phyloP scores from a whole-genome alignment of 2,797 vertebrate species.

The Peromyscus aztecus region DNA sequence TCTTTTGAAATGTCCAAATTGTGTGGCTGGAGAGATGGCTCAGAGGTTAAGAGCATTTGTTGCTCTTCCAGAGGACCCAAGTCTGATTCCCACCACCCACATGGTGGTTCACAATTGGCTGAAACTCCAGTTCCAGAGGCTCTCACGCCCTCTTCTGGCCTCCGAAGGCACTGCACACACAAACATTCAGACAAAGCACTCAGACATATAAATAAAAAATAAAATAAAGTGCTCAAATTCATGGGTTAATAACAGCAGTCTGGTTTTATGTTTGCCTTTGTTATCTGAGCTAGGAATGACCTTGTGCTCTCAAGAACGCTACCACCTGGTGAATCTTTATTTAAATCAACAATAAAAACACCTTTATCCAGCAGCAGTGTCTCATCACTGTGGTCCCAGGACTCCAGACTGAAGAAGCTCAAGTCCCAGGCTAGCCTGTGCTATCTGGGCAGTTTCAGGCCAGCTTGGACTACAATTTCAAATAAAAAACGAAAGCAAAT shows the following conservation, averaged over 20 bases:
- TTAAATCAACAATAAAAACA: neutral
- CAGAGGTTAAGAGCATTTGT: neutral
- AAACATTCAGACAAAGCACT: neutral
- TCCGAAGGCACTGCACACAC: neutral
- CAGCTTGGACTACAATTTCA: neutral
- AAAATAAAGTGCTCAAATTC: neutral
- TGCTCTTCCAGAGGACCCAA: neutral
- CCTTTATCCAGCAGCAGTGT: neutral
- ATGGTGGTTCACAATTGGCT: neutral
- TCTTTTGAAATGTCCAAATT: neutral
- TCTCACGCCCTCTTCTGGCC: neutral
- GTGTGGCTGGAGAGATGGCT: neutral
- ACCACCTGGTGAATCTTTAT: neutral
- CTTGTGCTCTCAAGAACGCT: neutral
- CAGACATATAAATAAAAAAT: neutral
- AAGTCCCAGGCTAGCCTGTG: neutral
- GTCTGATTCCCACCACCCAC: neutral
- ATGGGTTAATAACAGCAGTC: neutral
- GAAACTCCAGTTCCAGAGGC: neutral
- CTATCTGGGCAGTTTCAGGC: neutral
- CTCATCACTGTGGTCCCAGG: neutral
- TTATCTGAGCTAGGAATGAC: neutral
- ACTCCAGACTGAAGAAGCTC: neutral
- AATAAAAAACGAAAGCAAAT: neutral
- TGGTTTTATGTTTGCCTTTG: neutral